A percentile compares a stretch with the other conserved stretches of the same genome.
Evolutionary conservation across 2,797 vertebrate species (phyloP).

Genomic region (Mus caroli): DNA sequence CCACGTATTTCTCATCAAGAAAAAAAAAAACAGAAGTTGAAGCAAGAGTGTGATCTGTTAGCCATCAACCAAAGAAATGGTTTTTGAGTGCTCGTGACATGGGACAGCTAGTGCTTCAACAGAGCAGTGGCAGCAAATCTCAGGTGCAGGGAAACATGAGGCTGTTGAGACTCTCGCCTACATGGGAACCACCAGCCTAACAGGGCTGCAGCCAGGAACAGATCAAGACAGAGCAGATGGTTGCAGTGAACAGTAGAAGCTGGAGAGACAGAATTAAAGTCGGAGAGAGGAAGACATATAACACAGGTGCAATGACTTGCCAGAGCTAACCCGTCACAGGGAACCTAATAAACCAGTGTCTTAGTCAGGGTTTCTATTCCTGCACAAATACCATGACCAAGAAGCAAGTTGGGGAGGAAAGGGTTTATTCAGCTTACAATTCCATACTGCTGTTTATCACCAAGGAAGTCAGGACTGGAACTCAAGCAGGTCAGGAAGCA

Average conservation of each 20-base stretch:
- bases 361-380: too few species aligned
- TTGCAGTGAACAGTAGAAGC: background rate
- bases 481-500: too few species aligned
- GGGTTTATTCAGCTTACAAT: too few species aligned
- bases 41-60: background rate
- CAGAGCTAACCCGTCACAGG: background rate
- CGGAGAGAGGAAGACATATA: background rate
- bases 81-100: background rate
- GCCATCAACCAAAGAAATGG: background rate
- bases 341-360: background rate
- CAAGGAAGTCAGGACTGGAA: too few species aligned
- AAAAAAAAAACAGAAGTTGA: background rate
- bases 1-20: background rate
- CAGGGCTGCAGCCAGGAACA: background rate
- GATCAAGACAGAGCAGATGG: background rate
- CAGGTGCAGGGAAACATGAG: background rate
- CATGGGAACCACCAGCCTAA: too few species aligned
- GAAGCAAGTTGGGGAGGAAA: too few species aligned
- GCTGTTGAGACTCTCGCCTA: background rate
- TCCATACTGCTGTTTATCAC: too few species aligned
- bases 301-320: background rate
- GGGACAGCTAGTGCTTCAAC: background rate
- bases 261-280: background rate
- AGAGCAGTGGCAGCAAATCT: background rate
- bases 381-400: too few species aligned